phyloP scores from a whole-genome alignment of 2,797 vertebrate species.

The Mormyrops attenuatus region DNA sequence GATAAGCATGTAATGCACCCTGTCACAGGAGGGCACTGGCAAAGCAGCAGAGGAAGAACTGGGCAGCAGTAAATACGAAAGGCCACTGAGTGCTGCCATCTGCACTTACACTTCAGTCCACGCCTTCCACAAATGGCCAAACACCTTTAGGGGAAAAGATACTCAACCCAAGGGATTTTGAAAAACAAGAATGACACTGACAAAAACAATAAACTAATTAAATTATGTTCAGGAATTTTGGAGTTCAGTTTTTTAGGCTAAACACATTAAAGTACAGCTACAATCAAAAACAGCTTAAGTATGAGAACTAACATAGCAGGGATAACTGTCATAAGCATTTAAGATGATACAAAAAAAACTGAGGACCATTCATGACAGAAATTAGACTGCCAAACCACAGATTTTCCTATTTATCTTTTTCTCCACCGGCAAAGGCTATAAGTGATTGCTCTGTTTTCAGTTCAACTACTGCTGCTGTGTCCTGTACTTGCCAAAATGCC shows the following conservation, averaged over 20 bases:
- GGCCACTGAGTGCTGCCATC: background rate
- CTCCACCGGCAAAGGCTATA: background rate
- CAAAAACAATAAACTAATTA: background rate
- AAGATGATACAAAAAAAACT: background rate
- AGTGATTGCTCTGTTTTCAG: background rate
- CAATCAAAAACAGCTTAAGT: background rate
- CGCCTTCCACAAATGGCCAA: background rate
- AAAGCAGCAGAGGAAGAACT: background rate
- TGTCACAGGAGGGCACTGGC: background rate
- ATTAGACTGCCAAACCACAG: background rate
- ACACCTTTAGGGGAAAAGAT: background rate
- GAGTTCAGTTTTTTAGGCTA: background rate
- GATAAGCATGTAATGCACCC: background rate
- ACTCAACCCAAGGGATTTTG: background rate
- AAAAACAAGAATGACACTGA: background rate
- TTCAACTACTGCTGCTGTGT: background rate
- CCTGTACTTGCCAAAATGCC: background rate
- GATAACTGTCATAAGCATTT: background rate
- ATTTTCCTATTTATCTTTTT: background rate
- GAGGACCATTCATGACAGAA: background rate
- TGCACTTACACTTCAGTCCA: background rate
- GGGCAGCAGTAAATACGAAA: background rate
- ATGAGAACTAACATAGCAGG: background rate
- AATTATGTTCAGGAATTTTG: background rate
- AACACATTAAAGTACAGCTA: background rate